Base-by-base conservation (phyloP, 2,888 invertebrate species). In the Trichopria drosophilae region DNA sequence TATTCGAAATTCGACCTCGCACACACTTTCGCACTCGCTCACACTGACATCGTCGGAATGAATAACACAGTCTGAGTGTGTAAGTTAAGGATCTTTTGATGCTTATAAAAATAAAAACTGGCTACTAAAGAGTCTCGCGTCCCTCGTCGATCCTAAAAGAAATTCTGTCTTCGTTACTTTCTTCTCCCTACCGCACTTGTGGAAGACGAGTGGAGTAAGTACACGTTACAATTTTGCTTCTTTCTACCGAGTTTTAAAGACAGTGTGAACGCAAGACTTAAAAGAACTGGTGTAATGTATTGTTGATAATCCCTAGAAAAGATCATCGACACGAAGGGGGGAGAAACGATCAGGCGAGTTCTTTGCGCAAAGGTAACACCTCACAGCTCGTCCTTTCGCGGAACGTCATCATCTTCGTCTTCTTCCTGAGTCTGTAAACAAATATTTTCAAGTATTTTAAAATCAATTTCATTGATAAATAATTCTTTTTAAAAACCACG, bases 321-420 rank as follows among this genome's bases (percentile, higher is more conserved):
- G n/a, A 26, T 26, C 26, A 10, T 49, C 28, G 39, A 43, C 13
- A 15, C 24, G 26, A 19, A 13, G 29, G 31, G 4, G 4, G 19
- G 36, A 40, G 29, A n/a, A 23, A 46, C 35, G 26, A 26, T 26
- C 9, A 1, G 9, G 26, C 9, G 1, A 10, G n/a, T 26, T 26
- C n/a, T 26, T n/a, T n/a, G 26, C 9, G 26, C 9, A 10, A 26
- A 10, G 22, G 32, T 31, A 32, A 22, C 32, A 32, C 13, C 55
- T 86, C 89, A 90, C 81, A 90, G 81, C 78, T 90, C 90, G 74
- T 90, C 90, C 71, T 86, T 87, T 69, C 83, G 79, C 63, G 85
- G 84, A 64, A 80, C 77, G 65, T 86, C 87, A 40, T 88, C 87
- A 55, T 88, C 88, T 64, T 88, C 87, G 32, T 85, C 85, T 59